phyloP scores from a whole-genome alignment of 1,140 invertebrate species.

The Euborellia annulipes region DNA sequence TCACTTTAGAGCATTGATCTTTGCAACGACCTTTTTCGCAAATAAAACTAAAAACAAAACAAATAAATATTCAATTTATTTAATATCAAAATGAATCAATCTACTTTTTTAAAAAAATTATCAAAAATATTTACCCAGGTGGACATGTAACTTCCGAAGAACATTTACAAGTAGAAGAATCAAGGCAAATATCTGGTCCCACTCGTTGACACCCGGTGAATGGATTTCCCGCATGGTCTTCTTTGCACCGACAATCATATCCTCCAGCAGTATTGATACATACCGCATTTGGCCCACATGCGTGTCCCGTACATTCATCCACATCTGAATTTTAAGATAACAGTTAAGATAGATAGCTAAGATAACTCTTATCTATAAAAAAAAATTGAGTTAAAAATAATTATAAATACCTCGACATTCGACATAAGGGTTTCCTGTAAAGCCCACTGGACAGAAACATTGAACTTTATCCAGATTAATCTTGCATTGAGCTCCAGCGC shows the following conservation, averaged over 20 bases:
- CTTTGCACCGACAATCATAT: conserved; percentile 73
- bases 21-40: conserved; percentile 54
- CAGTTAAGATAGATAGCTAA: not conserved
- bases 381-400: not conserved
- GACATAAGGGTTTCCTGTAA: conserved; percentile 71
- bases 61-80: not conserved
- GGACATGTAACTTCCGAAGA: conserved; percentile 52
- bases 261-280: conserved; percentile 78
- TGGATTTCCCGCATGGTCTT: conserved; percentile 68
- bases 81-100: not conserved
- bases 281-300: conserved; percentile 69
- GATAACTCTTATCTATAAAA: not conserved
- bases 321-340: conserved; percentile 36
- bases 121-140: conserved; percentile 29
- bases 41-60: conserved; percentile 28
- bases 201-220: conserved; percentile 57
- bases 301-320: conserved; percentile 65
- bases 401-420: conserved; percentile 46
- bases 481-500: conserved; percentile 58
- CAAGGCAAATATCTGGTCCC: conserved; percentile 45
- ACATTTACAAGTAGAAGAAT: conserved; percentile 52
- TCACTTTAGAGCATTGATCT: conserved; percentile 50
- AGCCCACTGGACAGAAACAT: conserved; percentile 67
- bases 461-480: conserved; percentile 54
- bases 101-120: not conserved